A percentile compares a stretch with the other conserved stretches of the same genome.
Evolutionary conservation across 2,888 invertebrate species (phyloP).

Genomic region (Cerastis rubricosa): DNA sequence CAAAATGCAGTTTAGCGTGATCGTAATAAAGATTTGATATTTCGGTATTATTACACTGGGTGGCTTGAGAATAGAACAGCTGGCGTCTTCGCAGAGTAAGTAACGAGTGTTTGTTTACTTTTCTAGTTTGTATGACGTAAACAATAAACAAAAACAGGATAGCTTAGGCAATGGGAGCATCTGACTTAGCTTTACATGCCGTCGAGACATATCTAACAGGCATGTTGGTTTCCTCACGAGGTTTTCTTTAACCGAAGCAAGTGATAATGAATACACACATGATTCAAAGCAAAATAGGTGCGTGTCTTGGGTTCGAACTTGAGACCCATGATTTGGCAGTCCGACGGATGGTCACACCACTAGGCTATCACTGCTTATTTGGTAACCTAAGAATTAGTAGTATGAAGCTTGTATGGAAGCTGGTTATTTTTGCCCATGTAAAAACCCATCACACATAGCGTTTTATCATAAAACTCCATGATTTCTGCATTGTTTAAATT

Average conservation of each 20-base stretch:
- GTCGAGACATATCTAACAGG: too few relatives aligned
- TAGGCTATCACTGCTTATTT: too few relatives aligned
- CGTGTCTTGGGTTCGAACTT: too few relatives aligned
- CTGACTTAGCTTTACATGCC: too few relatives aligned
- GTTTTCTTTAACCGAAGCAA: too few relatives aligned
- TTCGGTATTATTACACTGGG: slow-evolving; percentile 45
- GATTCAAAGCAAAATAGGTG: too few relatives aligned
- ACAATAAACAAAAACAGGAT: background rate
- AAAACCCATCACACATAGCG: background rate
- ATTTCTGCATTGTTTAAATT: slow-evolving; percentile 1
- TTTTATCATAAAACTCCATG: background rate
- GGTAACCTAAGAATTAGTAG: background rate
- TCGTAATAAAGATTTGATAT: slow-evolving; percentile 58
- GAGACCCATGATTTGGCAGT: too few relatives aligned
- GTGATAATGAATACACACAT: too few relatives aligned
- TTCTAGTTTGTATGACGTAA: background rate
- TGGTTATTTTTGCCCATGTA: background rate
- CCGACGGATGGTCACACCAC: too few relatives aligned
- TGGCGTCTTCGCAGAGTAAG: slow-evolving; percentile 1
- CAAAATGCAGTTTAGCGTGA: slow-evolving; percentile 71
- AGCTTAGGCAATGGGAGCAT: background rate
- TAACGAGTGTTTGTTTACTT: background rate
- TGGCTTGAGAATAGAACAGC: slow-evolving; percentile 34
- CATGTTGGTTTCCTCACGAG: too few relatives aligned
- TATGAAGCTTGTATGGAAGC: background rate